Percentiles rank a stretch among this genome's conserved stretches.
Evolutionary conservation across 2,888 invertebrate genomes (phyloP).

Genomic region (Apamea epomidion): DNA sequence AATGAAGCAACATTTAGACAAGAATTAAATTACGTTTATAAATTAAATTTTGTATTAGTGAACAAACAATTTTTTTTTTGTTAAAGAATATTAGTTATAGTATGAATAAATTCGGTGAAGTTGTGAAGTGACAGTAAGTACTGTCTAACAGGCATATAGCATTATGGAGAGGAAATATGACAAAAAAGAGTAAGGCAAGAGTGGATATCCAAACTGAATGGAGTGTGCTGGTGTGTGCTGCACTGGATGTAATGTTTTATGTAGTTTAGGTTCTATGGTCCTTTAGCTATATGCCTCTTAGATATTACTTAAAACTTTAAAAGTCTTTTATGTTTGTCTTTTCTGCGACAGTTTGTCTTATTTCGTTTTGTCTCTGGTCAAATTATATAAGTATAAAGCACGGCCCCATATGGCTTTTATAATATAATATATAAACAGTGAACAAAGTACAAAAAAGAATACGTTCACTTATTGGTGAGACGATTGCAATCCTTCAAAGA

Average conservation of each 20-base stretch:
- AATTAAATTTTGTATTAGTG: constrained; percentile 34
- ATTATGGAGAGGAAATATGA: constrained; percentile 18
- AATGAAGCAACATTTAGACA: constrained; percentile 53
- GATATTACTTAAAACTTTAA: constrained; percentile 50
- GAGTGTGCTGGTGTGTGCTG: constrained; percentile 15
- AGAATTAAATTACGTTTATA: constrained; percentile 39
- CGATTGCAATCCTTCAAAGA: constrained; percentile 66
- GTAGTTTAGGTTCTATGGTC: constrained; percentile 16
- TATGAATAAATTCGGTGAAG: constrained; percentile 48
- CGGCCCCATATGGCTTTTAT: constrained; percentile 64
- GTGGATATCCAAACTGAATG: constrained; percentile 22
- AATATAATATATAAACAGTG: constrained; percentile 70
- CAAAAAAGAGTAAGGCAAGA: constrained; percentile 17
- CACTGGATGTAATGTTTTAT: constrained; percentile 5
- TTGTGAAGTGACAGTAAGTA: constrained; percentile 49
- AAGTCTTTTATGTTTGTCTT: constrained; percentile 45
- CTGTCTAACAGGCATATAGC: constrained; percentile 60
- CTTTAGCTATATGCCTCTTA: constrained; percentile 62
- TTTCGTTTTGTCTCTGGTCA: constrained; percentile 56
- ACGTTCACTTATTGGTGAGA: constrained; percentile 73
- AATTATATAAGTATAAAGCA: constrained; percentile 58
- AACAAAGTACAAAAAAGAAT: constrained; percentile 82
- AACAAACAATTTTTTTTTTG: constrained; percentile 40
- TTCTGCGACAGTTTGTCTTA: constrained; percentile 33
- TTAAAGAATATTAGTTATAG: constrained; percentile 25